Base-by-base conservation (phyloP, 2,888 invertebrate species). In the Acrobasis consociella region DNA sequence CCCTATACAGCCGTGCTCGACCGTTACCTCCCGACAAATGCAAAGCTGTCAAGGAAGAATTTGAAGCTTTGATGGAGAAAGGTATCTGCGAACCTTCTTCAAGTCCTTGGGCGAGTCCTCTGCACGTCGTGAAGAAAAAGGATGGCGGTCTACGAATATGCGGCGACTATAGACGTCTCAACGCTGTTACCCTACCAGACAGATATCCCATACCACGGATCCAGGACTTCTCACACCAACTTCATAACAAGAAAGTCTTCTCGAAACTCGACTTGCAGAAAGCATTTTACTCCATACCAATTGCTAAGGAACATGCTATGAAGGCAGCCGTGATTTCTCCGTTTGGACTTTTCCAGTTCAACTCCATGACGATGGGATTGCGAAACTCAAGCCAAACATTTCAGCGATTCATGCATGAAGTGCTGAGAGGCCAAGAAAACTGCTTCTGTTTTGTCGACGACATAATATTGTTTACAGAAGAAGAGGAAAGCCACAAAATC, bases 321-420 rank as follows among this genome's bases (percentile, higher is more conserved):
- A 67, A 67, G 65, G n/a, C 62, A 62, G 31, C 75, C 67, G 13
- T 81, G 78, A 69, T 79, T 5, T 80, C 81, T 0, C 77, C 78
- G 0, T 77, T 78, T 62, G 78, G 81, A 0, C 63, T 77, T 0
- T 81, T 71, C 55, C 81, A 83, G 64, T 80, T 69, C 51, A 22
- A 63, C 0, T 3, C 60, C 10, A 50, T 82, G 81, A 64, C 75
- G 1, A 80, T 76, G 50, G 81, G 78, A 0, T 64, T 83, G 2
- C 64, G 73, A 0, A 81, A 81, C 53, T 75, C 80, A 0, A 70
- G 67, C 0, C 76, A 76, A 60, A 75, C 77, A 5, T 78, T 66
- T 62, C 80, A 80, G 60, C 60, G 76, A 11, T 73, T 74, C 62
- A 70, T 75, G 55, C 53, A 69, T 55, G 62, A 64, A 46, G 65